These are phyloP conservation scores for Nomada flava DNA, from an alignment of 2,888 invertebrate genomes.

Conservation along the genomic window DNA sequence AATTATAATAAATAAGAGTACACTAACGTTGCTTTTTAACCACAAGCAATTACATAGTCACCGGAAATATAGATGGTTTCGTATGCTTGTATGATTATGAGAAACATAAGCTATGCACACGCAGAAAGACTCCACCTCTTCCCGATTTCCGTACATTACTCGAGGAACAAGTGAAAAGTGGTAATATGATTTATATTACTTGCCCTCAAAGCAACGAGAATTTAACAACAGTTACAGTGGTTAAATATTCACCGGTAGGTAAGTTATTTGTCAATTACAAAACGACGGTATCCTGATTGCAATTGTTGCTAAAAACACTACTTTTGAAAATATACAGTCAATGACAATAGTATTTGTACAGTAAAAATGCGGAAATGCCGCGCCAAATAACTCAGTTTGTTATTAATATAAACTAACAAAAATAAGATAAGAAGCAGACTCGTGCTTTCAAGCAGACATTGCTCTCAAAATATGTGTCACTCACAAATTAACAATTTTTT, in stretches of 20 bases:
- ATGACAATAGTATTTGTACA: too few relatives aligned
- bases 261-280: conserved; percentile 37
- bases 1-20: background rate
- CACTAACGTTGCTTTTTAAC: background rate
- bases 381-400: too few relatives aligned
- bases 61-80: conserved; percentile 64
- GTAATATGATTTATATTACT: conserved; percentile 65
- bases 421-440: too few relatives aligned
- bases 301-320: too few relatives aligned
- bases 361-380: too few relatives aligned
- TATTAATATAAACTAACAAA: background rate
- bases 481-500: background rate
- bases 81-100: conserved; percentile 72
- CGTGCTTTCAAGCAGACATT: too few relatives aligned
- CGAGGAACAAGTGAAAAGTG: conserved; percentile 49
- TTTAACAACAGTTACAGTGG: conserved; percentile 60
- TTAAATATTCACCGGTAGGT: conserved; percentile 87
- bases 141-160: conserved; percentile 65
- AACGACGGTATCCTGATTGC: too few relatives aligned
- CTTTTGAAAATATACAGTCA: too few relatives aligned
- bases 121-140: conserved; percentile 57
- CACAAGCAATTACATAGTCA: conserved; percentile 71
- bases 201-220: conserved; percentile 60
- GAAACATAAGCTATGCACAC: conserved; percentile 53
- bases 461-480: too few relatives aligned